Evolutionary conservation across 2,888 invertebrate genomes (phyloP), one percentile per base, ranked within the genome.

Genomic region (Brachyopa scutellaris): DNA sequence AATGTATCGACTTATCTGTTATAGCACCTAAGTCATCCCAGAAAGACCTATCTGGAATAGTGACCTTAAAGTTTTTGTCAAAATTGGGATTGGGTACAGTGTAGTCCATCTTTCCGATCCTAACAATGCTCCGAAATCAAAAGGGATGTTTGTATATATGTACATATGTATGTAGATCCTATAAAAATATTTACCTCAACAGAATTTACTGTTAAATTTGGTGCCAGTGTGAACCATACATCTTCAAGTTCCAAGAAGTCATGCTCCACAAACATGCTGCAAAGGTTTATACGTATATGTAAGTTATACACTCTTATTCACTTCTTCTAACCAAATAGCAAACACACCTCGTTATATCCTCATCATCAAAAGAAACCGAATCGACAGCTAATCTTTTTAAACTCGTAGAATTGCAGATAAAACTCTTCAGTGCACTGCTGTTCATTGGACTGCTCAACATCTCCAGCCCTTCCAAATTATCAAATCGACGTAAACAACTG

Each of bases 181-280:
- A n/a, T n/a, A n/a, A n/a, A n/a, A n/a, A n/a, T n/a, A 23, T 55
- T 77, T 69, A 89, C 90, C 87, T 94, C 93, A 45, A 94, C 93
- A 0, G 94, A 92, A 61, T 92, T 92, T 2, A 91, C 88, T 0
- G 94, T 93, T 23, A 95, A 90, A 53, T 93, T 92, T 6, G 93
- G 93, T 0, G 94, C 94, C 86, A 93, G 92, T 1, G 94, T 94
- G 85, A 95, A 93, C 94, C 94, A 94, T 69, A 95, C 90, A 73
- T 93, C 93, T 90, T 94, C 94, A 40, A 95, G 90, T 76, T 92
- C 89, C 29, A 92, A 90, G 86, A 95, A 93, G 85, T 93, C 93
- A 87, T 93, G 91, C 55, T 94, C 93, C 13, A 93, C 93, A 84
- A 94, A 92, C 87, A 95, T 92, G 87, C 94, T 93, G 90, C 85